These are phyloP conservation scores for Leptonema lineaticorne DNA, from an alignment of 1,140 invertebrate species.

Conservation along the genomic window DNA sequence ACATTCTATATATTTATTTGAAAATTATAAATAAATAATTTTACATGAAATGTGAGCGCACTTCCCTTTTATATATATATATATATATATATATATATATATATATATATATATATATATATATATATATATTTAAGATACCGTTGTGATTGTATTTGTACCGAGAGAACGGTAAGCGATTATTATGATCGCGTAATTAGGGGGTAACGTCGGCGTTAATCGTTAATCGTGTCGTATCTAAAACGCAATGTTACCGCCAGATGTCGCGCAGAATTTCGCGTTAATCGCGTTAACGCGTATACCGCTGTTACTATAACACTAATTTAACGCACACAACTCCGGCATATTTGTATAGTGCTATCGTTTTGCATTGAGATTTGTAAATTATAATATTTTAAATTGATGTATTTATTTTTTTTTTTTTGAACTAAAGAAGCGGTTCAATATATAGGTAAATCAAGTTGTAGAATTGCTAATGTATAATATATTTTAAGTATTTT, in stretches of 20 bases:
- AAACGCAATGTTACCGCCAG: not conserved
- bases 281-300: conserved; percentile 1
- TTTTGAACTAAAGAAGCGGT: no score
- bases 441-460: no score
- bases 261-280: not conserved
- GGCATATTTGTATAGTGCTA: no score
- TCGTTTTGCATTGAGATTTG: no score
- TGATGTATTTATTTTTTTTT: no score
- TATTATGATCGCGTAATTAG: not conserved
- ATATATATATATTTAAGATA: not conserved
- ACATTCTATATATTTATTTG: no score
- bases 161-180: not conserved
- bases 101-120: not conserved
- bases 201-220: not conserved
- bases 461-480: no score
- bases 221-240: not conserved
- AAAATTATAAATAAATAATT: no score
- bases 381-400: no score
- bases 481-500: no score
- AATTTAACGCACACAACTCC: no score
- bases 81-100: not conserved
- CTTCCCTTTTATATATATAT: not conserved
- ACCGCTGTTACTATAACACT: no score
- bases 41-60: not conserved
- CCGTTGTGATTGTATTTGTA: conserved; percentile 1